Percentiles rank a stretch among this genome's conserved stretches.
These are phyloP conservation scores for Hymenopus coronatus DNA, from an alignment of 2,888 invertebrate genomes.

Conservation along the genomic window DNA sequence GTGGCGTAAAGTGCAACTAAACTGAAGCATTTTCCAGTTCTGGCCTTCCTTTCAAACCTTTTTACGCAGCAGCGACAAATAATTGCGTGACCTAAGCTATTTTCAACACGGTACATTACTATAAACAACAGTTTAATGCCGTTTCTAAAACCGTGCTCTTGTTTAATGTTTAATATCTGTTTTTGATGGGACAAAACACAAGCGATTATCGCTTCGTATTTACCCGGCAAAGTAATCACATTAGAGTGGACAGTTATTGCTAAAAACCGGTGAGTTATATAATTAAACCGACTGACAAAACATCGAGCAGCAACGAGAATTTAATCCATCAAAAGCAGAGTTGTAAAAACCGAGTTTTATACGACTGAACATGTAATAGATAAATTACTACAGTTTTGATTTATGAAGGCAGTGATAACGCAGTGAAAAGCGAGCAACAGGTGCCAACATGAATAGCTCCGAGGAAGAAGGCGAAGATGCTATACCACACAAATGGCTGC, in stretches of 20 bases:
- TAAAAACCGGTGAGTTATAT: neutral
- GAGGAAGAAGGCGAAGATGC: slow-evolving; percentile 29
- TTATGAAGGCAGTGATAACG: neutral
- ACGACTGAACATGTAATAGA: no score
- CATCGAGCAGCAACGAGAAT: neutral
- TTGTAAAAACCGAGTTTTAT: neutral
- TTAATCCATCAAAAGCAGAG: neutral
- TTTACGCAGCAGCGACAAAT: no score
- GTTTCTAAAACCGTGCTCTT: no score
- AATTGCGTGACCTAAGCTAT: no score
- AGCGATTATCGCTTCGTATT: neutral
- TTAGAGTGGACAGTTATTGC: neutral
- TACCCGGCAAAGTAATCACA: neutral
- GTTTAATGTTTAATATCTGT: no score
- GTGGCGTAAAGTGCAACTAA: no score
- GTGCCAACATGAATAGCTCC: neutral
- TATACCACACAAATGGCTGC: slow-evolving; percentile 42
- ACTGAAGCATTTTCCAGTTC: no score
- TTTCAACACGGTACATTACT: no score
- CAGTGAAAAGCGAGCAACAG: neutral
- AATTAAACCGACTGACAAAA: neutral
- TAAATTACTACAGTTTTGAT: neutral
- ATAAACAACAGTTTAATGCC: no score
- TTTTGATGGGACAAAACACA: neutral
- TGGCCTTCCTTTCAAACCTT: no score